These are phyloP conservation scores for Chironomus striatipennis DNA, from an alignment of 1,140 invertebrate genomes.

Conservation along the genomic window DNA sequence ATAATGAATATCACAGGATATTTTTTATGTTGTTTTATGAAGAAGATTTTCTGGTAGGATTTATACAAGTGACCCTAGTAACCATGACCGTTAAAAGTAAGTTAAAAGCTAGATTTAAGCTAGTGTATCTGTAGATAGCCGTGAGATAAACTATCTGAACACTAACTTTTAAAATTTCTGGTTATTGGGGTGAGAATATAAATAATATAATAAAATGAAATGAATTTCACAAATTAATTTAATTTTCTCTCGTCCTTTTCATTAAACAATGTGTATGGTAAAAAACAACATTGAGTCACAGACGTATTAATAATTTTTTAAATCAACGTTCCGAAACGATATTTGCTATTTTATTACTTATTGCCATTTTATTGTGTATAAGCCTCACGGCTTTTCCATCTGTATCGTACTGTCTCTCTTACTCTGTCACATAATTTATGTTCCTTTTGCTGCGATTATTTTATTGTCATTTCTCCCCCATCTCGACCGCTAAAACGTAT, in stretches of 20 bases:
- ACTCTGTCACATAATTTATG: constrained; percentile 7
- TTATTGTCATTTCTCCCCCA: constrained; percentile 12
- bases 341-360: constrained; percentile 9
- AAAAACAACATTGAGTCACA: background rate
- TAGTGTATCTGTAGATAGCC: background rate
- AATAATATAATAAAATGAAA: background rate
- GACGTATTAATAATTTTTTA: constrained; percentile 15
- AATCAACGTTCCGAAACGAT: background rate
- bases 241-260: background rate
- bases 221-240: background rate
- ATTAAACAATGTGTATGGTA: background rate
- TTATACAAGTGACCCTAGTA: no score
- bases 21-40: no score
- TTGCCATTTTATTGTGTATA: constrained; percentile 6
- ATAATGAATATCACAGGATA: no score
- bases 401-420: background rate
- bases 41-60: no score
- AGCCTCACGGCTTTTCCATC: constrained; percentile 5
- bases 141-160: no score
- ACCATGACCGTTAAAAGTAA: no score
- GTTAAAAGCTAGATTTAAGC: no score
- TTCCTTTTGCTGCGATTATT: constrained; percentile 10
- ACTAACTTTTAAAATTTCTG: no score
- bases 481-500: background rate
- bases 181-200: background rate